Evolutionary conservation across 1,140 invertebrate genomes (phyloP).

Genomic region (Trichoplusia ni): DNA sequence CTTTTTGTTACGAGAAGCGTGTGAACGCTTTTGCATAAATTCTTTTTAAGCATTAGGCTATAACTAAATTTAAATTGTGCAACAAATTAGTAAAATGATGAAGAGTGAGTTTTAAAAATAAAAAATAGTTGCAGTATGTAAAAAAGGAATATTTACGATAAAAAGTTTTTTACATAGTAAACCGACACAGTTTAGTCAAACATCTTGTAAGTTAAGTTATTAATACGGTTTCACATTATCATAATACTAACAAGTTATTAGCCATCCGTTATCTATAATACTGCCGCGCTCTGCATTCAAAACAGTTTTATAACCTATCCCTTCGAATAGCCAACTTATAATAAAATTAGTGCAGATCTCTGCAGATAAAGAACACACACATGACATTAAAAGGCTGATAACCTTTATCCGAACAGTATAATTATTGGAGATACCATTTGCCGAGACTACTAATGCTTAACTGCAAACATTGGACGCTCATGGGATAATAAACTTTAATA

Average conservation of each 20-base stretch:
- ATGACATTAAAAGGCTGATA: conserved; percentile 73
- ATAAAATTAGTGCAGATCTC: conserved; percentile 65
- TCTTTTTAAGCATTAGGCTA: too few species aligned
- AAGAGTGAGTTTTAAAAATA: too few species aligned
- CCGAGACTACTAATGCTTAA: conserved; percentile 55
- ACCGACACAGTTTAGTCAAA: too few species aligned
- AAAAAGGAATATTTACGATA: too few species aligned
- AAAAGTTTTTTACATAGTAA: too few species aligned
- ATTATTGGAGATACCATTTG: conserved; percentile 76
- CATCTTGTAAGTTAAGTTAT: too few species aligned
- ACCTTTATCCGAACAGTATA: conserved; percentile 74
- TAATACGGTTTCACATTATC: neutral
- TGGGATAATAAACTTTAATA: conserved; percentile 41
- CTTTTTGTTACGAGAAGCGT: conserved; percentile 6
- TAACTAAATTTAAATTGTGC: too few species aligned
- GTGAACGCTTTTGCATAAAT: neutral
- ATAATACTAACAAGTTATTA: too few species aligned
- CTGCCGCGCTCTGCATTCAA: neutral
- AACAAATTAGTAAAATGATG: too few species aligned
- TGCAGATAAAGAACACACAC: conserved; percentile 63
- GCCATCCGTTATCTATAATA: neutral
- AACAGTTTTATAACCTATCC: neutral
- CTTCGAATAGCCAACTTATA: conserved; percentile 34
- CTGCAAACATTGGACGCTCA: conserved; percentile 26
- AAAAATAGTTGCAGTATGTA: too few species aligned